Conservation (phyloP, 30 jellyfish, hydroid and myxozoan species). For the Cassiopea andromeda region DNA sequence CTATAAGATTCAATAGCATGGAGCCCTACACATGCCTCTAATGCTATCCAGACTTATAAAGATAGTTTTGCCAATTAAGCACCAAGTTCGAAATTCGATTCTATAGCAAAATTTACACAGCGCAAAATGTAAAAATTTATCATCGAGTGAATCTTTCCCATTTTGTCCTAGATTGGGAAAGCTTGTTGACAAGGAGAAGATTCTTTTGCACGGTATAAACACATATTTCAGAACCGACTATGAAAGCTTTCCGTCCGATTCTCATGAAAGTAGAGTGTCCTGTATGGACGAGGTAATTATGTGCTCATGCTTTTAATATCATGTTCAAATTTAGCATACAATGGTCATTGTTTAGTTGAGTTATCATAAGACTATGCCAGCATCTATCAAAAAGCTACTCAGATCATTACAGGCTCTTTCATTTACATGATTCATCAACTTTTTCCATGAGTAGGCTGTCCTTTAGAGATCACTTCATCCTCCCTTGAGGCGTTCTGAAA, state of each 20-base stretch:
- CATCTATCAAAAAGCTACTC: too few relatives aligned
- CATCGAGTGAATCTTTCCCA: not conserved
- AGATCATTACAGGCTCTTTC: too few relatives aligned
- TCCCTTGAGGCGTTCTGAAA: not conserved
- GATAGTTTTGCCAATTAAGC: too few relatives aligned
- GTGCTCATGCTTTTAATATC: not conserved
- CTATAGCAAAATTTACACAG: too few relatives aligned
- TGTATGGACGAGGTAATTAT: constrained; percentile 32
- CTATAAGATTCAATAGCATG: too few relatives aligned
- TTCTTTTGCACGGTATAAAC: constrained; percentile 57
- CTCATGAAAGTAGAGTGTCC: constrained; percentile 35
- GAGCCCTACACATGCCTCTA: too few relatives aligned
- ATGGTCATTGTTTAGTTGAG: not conserved
- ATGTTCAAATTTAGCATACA: not conserved
- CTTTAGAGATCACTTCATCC: not conserved
- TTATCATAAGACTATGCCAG: not conserved
- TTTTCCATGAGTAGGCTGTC: not conserved
- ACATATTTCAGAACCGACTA: constrained; percentile 67
- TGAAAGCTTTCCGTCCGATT: constrained; percentile 32
- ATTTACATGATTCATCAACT: too few relatives aligned
- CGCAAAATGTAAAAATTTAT: too few relatives aligned
- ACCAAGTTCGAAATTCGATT: too few relatives aligned
- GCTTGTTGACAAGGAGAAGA: constrained; percentile 81
- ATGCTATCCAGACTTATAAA: too few relatives aligned
- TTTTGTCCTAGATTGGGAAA: constrained; percentile 77